phyloP scores from a whole-genome alignment of 35 echinoderm and acorn worm species.

The Amphiura filiformis region DNA sequence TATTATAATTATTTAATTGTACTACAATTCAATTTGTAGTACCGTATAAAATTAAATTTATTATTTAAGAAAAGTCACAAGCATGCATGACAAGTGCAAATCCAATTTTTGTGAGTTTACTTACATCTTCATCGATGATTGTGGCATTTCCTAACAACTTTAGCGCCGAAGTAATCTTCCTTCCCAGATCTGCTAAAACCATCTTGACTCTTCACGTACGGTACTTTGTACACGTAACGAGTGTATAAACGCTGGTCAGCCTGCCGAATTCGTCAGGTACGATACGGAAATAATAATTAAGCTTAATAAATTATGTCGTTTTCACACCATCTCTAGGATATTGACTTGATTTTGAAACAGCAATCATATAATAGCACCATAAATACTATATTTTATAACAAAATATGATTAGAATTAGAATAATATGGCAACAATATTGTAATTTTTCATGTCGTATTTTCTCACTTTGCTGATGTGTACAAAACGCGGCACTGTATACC shows the following conservation, averaged over 20 bases:
- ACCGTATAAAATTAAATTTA: too few species aligned
- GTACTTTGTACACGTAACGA: too few species aligned
- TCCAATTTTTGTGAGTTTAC: conserved; percentile 16
- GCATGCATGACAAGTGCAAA: not conserved
- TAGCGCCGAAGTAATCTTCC: conserved; percentile 94
- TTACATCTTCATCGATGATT: conserved; percentile 99
- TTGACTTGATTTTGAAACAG: too few species aligned
- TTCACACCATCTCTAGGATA: too few species aligned
- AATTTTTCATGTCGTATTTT: not conserved
- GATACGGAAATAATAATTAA: not conserved
- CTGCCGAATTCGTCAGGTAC: not conserved
- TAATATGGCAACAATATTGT: not conserved
- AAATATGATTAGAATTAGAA: too few species aligned
- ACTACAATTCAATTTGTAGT: too few species aligned
- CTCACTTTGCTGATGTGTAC: not conserved
- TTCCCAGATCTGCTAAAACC: conserved; percentile 96
- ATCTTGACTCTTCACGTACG: conserved; percentile 51
- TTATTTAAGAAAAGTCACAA: too few species aligned
- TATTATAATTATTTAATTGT: not conserved
- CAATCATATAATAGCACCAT: too few species aligned
- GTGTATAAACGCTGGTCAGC: not conserved
- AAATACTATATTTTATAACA: too few species aligned
- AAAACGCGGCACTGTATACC: too few species aligned
- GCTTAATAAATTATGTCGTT: too few species aligned
- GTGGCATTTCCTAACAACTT: conserved; percentile 94